Evolutionary conservation across 2,797 vertebrate genomes (phyloP).

Genomic region (Platyrinchus mystaceus): DNA sequence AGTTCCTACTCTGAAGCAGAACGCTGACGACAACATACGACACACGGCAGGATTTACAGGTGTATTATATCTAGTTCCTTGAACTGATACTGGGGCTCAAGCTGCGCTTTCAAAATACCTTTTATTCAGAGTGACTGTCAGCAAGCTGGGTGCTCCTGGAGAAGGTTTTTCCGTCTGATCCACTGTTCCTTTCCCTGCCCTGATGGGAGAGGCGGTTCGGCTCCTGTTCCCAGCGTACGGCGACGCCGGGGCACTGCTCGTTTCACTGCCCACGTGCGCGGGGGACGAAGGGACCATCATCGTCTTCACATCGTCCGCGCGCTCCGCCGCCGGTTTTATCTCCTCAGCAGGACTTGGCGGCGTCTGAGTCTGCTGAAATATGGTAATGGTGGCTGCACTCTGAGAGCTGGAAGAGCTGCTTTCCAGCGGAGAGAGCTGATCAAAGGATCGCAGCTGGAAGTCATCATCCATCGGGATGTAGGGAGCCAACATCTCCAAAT

Average conservation of each 20-base stretch:
- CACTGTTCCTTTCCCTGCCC: constrained; percentile 64
- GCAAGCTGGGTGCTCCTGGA: constrained; percentile 71
- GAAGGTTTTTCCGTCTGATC: constrained; percentile 74
- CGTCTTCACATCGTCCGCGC: constrained; percentile 59
- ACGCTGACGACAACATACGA: background rate
- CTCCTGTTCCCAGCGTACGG: constrained; percentile 74
- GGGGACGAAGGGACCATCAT: constrained; percentile 70
- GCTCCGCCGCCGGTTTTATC: constrained; percentile 59
- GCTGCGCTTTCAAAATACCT: constrained; percentile 70
- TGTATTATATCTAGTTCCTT: background rate
- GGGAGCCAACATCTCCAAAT: constrained; percentile 96
- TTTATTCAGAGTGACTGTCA: constrained; percentile 77
- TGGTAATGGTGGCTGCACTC: constrained; percentile 29
- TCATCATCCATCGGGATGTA: constrained; percentile 99
- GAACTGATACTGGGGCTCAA: background rate
- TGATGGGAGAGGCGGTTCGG: constrained; percentile 79
- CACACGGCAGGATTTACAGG: background rate
- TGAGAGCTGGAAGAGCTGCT: constrained; percentile 73
- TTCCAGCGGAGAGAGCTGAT: constrained; percentile 82
- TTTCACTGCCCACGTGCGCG: constrained; percentile 68
- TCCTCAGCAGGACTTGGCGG: constrained; percentile 52
- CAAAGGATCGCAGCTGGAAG: constrained; percentile 91
- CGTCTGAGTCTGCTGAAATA: constrained; percentile 63
- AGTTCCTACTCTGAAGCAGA: background rate
- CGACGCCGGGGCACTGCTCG: constrained; percentile 68